phyloP scores from a whole-genome alignment of 2,113 vertebrate species.

The Atherinomorus stipes region DNA sequence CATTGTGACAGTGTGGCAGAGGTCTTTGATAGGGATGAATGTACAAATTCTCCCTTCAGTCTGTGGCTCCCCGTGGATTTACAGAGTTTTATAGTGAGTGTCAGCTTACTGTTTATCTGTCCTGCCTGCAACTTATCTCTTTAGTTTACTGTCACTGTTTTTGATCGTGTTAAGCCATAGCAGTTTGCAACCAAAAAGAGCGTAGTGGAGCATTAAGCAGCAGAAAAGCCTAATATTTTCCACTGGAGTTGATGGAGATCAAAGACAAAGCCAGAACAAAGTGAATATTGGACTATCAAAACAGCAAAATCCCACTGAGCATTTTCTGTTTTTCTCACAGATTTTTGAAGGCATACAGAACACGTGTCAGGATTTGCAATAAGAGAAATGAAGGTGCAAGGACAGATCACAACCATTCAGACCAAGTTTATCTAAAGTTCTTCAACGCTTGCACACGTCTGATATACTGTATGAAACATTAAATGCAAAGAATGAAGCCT shows the following conservation, averaged over 20 bases:
- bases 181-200: neutral
- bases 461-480: too few species aligned
- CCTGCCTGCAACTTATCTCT: neutral
- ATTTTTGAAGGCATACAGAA: too few species aligned
- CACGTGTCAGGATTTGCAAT: too few species aligned
- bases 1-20: neutral
- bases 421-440: too few species aligned
- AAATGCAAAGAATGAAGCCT: too few species aligned
- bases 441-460: too few species aligned
- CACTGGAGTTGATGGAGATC: neutral
- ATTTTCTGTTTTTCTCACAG: too few species aligned
- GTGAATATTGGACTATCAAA: neutral
- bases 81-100: neutral
- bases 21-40: neutral
- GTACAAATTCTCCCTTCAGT: neutral
- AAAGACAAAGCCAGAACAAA: neutral
- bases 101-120: neutral
- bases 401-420: too few species aligned
- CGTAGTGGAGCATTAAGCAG: neutral
- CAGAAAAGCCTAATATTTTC: neutral
- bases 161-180: neutral
- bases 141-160: neutral
- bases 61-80: neutral
- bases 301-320: neutral
- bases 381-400: too few species aligned